Evolutionary conservation across 1,140 invertebrate species (phyloP).

Genomic region (Diachasmimorpha longicaudata): DNA sequence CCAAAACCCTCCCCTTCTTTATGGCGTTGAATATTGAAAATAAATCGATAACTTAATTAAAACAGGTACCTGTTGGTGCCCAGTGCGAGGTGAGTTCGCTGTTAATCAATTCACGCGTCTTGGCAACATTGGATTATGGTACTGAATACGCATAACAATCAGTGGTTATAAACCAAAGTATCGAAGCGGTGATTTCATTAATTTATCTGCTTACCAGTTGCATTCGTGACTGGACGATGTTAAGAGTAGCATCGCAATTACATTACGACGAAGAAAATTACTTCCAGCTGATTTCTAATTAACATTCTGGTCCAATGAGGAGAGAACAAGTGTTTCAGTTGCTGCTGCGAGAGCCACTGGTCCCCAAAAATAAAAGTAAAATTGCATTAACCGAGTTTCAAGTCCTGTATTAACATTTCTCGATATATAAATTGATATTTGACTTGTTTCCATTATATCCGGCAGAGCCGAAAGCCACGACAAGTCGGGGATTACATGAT

Average conservation of each 20-base stretch:
- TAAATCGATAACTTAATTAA: conserved; percentile 61
- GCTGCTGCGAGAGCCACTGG: neutral
- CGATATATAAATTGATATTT: neutral
- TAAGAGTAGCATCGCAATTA: conserved; percentile 31
- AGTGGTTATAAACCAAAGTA: conserved; percentile 47
- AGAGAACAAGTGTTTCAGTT: neutral
- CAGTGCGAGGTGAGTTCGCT: conserved; percentile 13
- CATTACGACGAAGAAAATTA: neutral
- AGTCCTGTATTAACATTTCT: neutral
- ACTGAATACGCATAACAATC: conserved; percentile 48
- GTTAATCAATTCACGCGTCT: neutral
- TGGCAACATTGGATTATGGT: conserved; percentile 48
- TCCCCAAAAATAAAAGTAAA: neutral
- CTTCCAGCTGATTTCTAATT: neutral
- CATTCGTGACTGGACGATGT: conserved; percentile 51
- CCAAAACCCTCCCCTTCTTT: conserved; percentile 31
- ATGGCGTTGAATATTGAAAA: conserved; percentile 47
- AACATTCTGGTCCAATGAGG: neutral
- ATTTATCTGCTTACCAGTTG: conserved; percentile 43
- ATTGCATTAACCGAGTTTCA: neutral
- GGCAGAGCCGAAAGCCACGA: neutral
- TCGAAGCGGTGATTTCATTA: conserved; percentile 54
- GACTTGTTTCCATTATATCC: neutral
- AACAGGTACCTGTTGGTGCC: conserved; percentile 36
- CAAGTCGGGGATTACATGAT: neutral